These are phyloP conservation scores for Dasysyrphus tricinctus DNA, from an alignment of 2,888 invertebrate species.

Conservation along the genomic window DNA sequence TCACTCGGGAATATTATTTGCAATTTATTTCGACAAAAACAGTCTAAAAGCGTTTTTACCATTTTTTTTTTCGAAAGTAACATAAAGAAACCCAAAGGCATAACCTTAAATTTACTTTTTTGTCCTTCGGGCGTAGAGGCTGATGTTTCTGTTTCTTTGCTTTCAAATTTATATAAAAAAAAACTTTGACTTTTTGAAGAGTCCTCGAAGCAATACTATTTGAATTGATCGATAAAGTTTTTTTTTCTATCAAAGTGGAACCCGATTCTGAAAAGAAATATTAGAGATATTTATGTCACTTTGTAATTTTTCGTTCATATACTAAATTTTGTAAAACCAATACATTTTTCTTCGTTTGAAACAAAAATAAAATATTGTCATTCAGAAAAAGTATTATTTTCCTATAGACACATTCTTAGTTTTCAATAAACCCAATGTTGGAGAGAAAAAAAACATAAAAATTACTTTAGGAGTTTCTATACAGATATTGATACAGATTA, in stretches of 20 bases:
- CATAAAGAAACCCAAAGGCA: conserved; percentile 67
- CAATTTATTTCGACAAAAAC: conserved; percentile 53
- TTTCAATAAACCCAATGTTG: too few species aligned
- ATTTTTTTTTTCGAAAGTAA: conserved; percentile 55
- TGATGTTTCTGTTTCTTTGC: neutral
- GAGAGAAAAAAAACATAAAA: too few species aligned
- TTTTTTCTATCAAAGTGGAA: neutral
- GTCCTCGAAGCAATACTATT: conserved; percentile 44
- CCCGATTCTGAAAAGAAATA: neutral
- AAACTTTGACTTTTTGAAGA: conserved; percentile 59
- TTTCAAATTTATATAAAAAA: neutral
- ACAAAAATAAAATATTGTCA: too few species aligned
- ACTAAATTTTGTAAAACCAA: too few species aligned
- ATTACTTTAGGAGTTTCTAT: too few species aligned
- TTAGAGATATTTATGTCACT: neutral
- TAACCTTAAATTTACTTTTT: conserved; percentile 53
- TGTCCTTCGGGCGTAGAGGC: conserved; percentile 11
- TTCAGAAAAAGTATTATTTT: too few species aligned
- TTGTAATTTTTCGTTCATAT: neutral
- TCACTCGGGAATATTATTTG: conserved; percentile 68
- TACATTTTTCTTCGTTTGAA: too few species aligned
- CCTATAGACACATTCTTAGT: too few species aligned
- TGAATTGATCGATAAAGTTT: conserved; percentile 36
- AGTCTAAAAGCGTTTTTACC: conserved; percentile 41
- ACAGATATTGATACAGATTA: too few species aligned